phyloP scores from a whole-genome alignment of 35 echinoderm and acorn worm species.

The Hemicentrotus pulcherrimus region DNA sequence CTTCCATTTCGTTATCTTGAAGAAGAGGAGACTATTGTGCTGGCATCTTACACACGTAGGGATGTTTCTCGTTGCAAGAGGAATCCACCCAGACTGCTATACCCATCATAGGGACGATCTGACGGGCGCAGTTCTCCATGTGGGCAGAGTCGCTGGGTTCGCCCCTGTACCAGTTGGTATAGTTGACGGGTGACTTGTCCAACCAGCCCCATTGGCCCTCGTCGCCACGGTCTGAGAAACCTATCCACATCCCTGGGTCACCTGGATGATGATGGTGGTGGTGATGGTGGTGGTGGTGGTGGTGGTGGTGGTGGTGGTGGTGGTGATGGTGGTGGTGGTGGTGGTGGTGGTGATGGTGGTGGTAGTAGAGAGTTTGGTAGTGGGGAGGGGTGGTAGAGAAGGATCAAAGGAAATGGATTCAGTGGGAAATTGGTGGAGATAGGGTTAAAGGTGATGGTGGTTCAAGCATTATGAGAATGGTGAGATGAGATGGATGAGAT shows the following conservation, averaged over 20 bases:
- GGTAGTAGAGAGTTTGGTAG: neutral
- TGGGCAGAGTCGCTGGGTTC: slow-evolving; percentile 21
- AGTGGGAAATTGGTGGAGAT: neutral
- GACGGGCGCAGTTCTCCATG: slow-evolving; percentile 61
- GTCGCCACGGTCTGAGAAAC: slow-evolving; percentile 53
- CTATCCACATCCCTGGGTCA: slow-evolving; percentile 87
- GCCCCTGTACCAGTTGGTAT: slow-evolving; percentile 59
- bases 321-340: neutral
- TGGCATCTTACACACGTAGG: slow-evolving; percentile 87
- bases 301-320: neutral
- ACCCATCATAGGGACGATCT: slow-evolving; percentile 60
- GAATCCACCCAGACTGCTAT: slow-evolving; percentile 61
- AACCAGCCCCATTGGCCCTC: slow-evolving; percentile 73
- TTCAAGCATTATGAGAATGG: neutral
- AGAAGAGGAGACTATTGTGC: slow-evolving; percentile 44
- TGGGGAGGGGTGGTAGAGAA: neutral
- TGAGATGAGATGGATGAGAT: neutral
- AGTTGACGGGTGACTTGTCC: slow-evolving; percentile 59
- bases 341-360: neutral
- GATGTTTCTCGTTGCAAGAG: slow-evolving; percentile 59
- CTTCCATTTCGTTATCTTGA: neutral
- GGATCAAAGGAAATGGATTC: too few relatives aligned
- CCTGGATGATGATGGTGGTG: slow-evolving; percentile 42
- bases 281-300: neutral
- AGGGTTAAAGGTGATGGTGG: neutral